Evolutionary conservation across 2,888 invertebrate species (phyloP), one percentile per base, ranked within the genome.

Genomic region (Bombyx huttoni): DNA sequence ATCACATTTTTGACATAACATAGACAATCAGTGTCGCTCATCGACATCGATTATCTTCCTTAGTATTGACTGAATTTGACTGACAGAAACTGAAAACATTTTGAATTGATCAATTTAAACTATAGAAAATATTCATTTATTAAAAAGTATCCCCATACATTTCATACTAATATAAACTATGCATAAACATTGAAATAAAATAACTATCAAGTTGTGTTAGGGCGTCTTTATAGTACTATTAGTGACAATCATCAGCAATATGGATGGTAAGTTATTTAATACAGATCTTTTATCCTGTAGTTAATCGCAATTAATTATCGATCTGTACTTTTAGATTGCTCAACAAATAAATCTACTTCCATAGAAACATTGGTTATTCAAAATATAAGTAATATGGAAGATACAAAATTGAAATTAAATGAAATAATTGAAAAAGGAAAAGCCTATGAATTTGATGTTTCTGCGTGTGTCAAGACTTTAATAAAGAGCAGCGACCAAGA

Each of bases 391-490:
- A 82, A 84, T 58, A 62, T 73, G 0, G 75, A 68, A 51, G 85
- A 87, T 58, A 78, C 90, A 54, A 89, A 87, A 60, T 65, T 70
- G 46, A 86, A 83, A 73, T 70, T 90, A 45, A 79, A 79, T 53
- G 77, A 79, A 50, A 87, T 90, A 52, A 84, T 89, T 56, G 64
- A 70, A 55, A 67, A 75, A 52, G 88, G 86, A 34, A 80, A 81
- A 68, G 78, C 83, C 59, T 86, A 89, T 53, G 80, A 89, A 64
- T 80, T 81, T 57, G 81, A 86, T 61, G 81, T 89, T 54, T 81
- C 81, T 9, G 67, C 81, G 3, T 78, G 87, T 57, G 64, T 90
- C 33, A 81, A 81, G 64, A 68, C 75, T 2, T 70, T 91, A 57
- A 59, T 91, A 47, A 73, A 65, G 33, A 78, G 68, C 58, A 85